phyloP scores from a whole-genome alignment of 2,113 vertebrate species.

The Opisthocomus hoazin region DNA sequence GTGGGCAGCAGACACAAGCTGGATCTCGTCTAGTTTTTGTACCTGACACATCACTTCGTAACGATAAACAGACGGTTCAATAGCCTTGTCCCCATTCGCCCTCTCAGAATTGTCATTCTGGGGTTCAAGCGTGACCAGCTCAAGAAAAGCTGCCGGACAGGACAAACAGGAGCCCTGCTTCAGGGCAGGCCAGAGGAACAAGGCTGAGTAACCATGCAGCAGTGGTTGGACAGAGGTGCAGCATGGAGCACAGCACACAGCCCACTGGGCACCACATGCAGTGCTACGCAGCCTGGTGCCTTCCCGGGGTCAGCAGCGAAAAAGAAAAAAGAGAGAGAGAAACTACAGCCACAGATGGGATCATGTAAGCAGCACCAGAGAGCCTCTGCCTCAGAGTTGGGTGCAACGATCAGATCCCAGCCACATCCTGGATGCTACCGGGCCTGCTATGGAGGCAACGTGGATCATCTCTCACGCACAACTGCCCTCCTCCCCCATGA shows the following conservation, averaged over 20 bases:
- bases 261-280: accelerated
- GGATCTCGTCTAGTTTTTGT: neutral
- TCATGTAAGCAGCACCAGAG: neutral
- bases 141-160: neutral
- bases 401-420: neutral
- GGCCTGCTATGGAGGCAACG: neutral
- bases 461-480: neutral
- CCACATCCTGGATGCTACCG: neutral
- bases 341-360: neutral
- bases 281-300: accelerated
- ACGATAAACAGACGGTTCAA: neutral
- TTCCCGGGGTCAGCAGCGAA: neutral
- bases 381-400: neutral
- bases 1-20: neutral
- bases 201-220: neutral
- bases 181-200: neutral
- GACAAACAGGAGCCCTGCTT: neutral
- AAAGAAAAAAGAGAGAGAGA: neutral
- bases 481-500: neutral
- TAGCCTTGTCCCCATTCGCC: neutral
- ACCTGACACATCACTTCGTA: neutral
- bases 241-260: neutral
- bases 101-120: neutral
- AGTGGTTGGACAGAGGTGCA: neutral
- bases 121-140: neutral